Evolutionary conservation across 1,140 invertebrate species (phyloP), one percentile per base, ranked within the genome.

Genomic region (Whitmania pigra): DNA sequence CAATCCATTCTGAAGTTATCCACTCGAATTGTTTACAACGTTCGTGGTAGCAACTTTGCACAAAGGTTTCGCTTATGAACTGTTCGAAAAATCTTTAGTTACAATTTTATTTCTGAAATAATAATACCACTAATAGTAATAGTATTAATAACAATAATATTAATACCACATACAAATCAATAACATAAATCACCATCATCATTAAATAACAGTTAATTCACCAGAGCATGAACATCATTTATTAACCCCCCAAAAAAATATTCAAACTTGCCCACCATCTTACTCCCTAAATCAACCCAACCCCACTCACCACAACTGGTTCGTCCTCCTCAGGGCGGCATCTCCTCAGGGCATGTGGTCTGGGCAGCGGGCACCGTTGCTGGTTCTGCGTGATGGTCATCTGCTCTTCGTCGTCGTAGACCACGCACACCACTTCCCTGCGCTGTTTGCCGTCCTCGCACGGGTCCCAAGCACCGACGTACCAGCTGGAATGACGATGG

Each of bases 1-100:
- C 90, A 77, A 87, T 88, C 93, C 93, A 97, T 31, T 89, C 87
- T 9, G 90, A 89, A 0, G 87, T 85, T 43, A 94, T 85, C 91
- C 93, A 96, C 79, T 95, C 93, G 20, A 94, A 87, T 17, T 93
- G 93, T 70, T 91, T 90, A 78, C 93, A 96, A 9, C 92, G 91
- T 60, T 88, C 85, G 43, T 90, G 75, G 73, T 88, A 86, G 57
- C 57, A 63, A n/a, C 29, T 31, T 18, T 63, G 57, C 9, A 63
- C 22, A 17, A 31, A 63, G 29, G 57, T 63, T 63, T 63, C 3
- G 15, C 43, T 13, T 7, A 49, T 63, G 22, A 63, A 63, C 22
- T 63, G 22, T 63, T 63, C 6, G 31, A 36, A 36, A 36, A 36
- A 6, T 36, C 31, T 3, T 36, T 36, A 6, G 31, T 36, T 36